Conservation (phyloP, 2,888 invertebrate species). For the Limulus polyphemus region DNA sequence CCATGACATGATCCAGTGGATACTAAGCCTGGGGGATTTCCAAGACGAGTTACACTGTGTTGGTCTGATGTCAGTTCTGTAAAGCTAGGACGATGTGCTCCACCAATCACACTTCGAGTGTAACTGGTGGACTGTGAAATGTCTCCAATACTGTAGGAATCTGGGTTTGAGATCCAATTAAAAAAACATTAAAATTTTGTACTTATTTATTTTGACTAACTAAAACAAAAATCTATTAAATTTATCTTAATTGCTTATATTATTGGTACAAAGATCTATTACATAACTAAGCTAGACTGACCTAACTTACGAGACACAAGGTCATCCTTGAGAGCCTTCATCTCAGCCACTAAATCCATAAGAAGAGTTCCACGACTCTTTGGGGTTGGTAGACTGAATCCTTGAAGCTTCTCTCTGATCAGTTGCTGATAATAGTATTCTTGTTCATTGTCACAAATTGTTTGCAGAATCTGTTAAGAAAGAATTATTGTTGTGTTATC, state of each 20-base stretch:
- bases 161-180: too few species aligned
- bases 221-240: too few species aligned
- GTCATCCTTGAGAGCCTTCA: conserved; percentile 73
- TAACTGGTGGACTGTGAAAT: too few species aligned
- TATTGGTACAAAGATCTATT: too few species aligned
- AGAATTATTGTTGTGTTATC: too few species aligned
- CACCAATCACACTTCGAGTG: too few species aligned
- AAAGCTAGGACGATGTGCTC: conserved; percentile 23
- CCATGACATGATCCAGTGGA: conserved; percentile 1
- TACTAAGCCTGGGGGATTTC: conserved; percentile 12
- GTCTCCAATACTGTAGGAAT: too few species aligned
- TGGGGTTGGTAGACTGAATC: conserved; percentile 57
- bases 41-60: conserved; percentile 15
- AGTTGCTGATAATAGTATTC: conserved; percentile 42
- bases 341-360: conserved; percentile 70
- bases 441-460: conserved; percentile 39
- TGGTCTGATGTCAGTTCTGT: conserved; percentile 23
- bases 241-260: too few species aligned
- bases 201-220: too few species aligned
- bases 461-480: conserved; percentile 35
- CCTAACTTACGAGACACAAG: conserved; percentile 38
- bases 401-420: conserved; percentile 68
- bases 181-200: too few species aligned
- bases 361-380: conserved; percentile 73
- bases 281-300: conserved; percentile 2